These are phyloP conservation scores for Albula goreensis DNA, from an alignment of 2,113 vertebrate genomes.

Conservation along the genomic window DNA sequence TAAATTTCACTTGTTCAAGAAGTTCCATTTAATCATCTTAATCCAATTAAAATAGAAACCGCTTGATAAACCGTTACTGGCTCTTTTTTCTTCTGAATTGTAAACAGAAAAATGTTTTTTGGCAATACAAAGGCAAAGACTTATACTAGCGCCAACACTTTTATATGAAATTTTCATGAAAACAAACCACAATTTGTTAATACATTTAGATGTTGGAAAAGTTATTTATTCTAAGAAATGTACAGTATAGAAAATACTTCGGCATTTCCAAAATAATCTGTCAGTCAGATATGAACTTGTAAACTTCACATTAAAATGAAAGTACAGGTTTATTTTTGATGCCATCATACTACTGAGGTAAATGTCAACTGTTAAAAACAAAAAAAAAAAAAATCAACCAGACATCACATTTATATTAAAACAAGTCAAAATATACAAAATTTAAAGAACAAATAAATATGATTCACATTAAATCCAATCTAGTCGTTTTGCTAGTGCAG, in stretches of 20 bases:
- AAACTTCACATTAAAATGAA: slow-evolving; percentile 65
- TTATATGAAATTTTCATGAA: neutral
- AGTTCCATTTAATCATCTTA: neutral
- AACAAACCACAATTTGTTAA: slow-evolving; percentile 6
- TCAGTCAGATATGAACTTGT: slow-evolving; percentile 71
- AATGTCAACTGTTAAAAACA: slow-evolving; percentile 57
- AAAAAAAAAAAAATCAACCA: slow-evolving; percentile 26
- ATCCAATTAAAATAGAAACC: neutral
- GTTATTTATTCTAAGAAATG: slow-evolving; percentile 76
- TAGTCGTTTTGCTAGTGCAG: slow-evolving; percentile 70
- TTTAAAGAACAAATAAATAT: slow-evolving; percentile 75
- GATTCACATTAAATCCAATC: slow-evolving; percentile 72
- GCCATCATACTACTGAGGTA: slow-evolving; percentile 63
- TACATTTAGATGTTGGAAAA: slow-evolving; percentile 45
- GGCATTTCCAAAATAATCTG: slow-evolving; percentile 74
- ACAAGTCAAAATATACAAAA: slow-evolving; percentile 68
- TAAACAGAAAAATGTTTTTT: neutral
- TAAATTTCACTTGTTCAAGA: neutral
- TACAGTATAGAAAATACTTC: slow-evolving; percentile 76
- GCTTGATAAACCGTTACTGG: slow-evolving; percentile 3
- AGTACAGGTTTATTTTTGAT: slow-evolving; percentile 47
- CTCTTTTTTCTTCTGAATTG: neutral
- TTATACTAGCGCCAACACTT: neutral
- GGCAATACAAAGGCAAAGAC: neutral
- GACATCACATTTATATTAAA: slow-evolving; percentile 68